Conservation (phyloP, 2,888 invertebrate genomes). For the Drosophila ezoana region DNA sequence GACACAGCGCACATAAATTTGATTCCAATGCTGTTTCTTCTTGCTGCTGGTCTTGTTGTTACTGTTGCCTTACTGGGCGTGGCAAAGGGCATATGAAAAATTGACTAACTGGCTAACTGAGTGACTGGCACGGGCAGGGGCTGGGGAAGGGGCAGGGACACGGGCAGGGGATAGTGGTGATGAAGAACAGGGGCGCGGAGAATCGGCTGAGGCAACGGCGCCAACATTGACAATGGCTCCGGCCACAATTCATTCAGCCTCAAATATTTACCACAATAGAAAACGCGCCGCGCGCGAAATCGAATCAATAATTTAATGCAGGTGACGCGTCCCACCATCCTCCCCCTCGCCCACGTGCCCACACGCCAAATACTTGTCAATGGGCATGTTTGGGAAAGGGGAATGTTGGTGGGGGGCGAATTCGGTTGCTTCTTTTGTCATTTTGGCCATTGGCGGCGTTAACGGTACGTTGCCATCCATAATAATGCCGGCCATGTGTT, state of each 20-base stretch:
- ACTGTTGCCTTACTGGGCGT: conserved; percentile 55
- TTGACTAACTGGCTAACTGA: conserved; percentile 55
- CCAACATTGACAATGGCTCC: conserved; percentile 60
- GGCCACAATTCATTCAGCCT: conserved; percentile 54
- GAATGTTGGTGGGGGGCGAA: background rate
- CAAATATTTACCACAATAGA: conserved; percentile 70
- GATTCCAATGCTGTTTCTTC: conserved; percentile 26
- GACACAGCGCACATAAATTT: conserved; percentile 46
- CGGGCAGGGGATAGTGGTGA: background rate
- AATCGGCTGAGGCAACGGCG: conserved; percentile 23
- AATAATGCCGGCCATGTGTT: conserved; percentile 61
- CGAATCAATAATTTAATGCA: conserved; percentile 80
- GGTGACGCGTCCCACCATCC: conserved; percentile 45
- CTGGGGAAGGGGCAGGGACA: background rate
- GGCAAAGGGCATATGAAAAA: conserved; percentile 53
- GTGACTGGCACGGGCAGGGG: background rate
- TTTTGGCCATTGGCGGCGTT: conserved; percentile 62
- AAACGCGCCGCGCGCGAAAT: conserved; percentile 74
- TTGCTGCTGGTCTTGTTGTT: conserved; percentile 36
- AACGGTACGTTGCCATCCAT: conserved; percentile 56
- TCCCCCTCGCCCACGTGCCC: background rate
- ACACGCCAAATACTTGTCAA: too few relatives aligned
- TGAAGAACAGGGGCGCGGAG: background rate
- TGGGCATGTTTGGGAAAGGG: background rate
- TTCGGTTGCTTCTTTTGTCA: conserved; percentile 60